Evolutionary conservation across 2,113 vertebrate species (phyloP).

Genomic region (Halcyon malimbica): DNA sequence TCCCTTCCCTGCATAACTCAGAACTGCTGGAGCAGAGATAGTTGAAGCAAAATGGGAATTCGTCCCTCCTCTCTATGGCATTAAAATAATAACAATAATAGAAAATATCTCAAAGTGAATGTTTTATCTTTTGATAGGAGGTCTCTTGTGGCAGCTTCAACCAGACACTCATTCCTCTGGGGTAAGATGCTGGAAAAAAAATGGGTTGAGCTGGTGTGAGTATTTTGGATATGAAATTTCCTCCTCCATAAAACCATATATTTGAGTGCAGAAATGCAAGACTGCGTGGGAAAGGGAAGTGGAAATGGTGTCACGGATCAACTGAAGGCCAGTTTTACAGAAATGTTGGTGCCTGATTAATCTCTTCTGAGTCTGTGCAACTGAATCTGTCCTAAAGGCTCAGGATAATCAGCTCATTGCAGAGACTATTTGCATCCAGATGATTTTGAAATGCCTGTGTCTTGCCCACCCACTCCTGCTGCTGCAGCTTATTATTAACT

Average conservation of each 20-base stretch:
- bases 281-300: neutral
- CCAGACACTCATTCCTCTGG: neutral
- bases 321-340: neutral
- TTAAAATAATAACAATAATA: neutral
- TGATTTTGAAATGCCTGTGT: neutral
- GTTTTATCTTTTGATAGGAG: neutral
- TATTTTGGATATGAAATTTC: neutral
- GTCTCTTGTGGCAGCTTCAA: neutral
- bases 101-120: neutral
- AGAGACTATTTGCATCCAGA: neutral
- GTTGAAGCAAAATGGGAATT: neutral
- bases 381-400: neutral
- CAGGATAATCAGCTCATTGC: neutral
- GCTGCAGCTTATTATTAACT: neutral
- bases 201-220: neutral
- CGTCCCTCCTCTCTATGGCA: neutral
- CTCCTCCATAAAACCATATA: neutral
- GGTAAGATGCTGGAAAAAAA: neutral
- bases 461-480: neutral
- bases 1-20: neutral
- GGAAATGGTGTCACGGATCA: neutral
- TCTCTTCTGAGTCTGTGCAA: neutral
- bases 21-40: neutral
- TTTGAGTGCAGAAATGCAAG: neutral
- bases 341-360: neutral